Evolutionary conservation across 1,140 invertebrate genomes (phyloP), one percentile per base, ranked within the genome.

Genomic region (Odontomachus brunneus): DNA sequence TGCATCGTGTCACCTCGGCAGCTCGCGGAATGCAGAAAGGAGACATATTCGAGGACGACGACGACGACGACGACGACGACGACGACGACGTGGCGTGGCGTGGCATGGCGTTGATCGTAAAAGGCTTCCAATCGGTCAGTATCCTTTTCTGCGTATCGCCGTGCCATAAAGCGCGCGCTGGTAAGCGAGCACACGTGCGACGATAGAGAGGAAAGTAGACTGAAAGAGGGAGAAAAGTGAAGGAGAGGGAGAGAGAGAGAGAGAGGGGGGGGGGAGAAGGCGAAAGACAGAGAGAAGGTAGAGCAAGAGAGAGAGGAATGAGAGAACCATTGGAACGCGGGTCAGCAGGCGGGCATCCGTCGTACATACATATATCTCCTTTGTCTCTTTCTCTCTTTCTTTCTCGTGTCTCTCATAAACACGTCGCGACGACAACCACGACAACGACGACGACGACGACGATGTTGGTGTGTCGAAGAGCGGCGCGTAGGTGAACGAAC

Each of bases 401-500:
- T 57, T 85, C 44, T 53, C 49, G 51, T 67, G 48, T 66, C 29
- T 62, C 17, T 75, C 51, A 53, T 84, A 88, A 87, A 88, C 63
- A 81, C 84, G 63, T 84, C 66, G 71, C 86, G 53, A 44, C 38
- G 38, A 44, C 9, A 44, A 33, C 29, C 29, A 65, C 44, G 26
- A 44, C n/a, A 44, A 44, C 33, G 29, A 51, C 11, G 44, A 71
- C 7, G 19, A n/a, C 26, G 66, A 48, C 17, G 67, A 51, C 62
- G 49, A 38, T 59, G 59, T 48, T 29, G 60, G 66, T 33, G 84
- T 59, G 49, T 29, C n/a, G 26, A 60, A 55, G 44, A 12, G n/a
- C 11, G 19, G 66, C 9, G 82, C 84, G 82, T 87, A 85, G 87
- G 87, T 85, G 87, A 88, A 88, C 83, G 86, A 88, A 88, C 83